Percentiles rank a stretch among this genome's conserved stretches.
These are phyloP conservation scores for Aselliscus stoliczkanus DNA, from an alignment of 2,797 vertebrate species.

Conservation along the genomic window DNA sequence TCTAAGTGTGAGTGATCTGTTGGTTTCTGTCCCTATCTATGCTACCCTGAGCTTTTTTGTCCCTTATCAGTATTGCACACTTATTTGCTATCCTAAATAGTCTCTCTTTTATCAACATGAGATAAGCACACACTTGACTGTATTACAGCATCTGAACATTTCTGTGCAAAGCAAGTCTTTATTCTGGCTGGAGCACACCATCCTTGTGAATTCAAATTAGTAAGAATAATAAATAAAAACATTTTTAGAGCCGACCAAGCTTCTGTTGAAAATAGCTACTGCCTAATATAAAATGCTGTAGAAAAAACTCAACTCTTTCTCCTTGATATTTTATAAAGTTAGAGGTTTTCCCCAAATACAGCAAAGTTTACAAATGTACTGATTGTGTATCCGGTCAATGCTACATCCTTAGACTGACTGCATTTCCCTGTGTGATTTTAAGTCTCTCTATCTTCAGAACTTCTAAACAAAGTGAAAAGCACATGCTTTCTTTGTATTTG, in stretches of 20 bases:
- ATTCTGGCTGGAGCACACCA: constrained; percentile 18
- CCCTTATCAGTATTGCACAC: background rate
- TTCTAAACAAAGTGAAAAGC: constrained; percentile 53
- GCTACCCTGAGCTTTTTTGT: background rate
- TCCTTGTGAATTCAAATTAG: constrained; percentile 53
- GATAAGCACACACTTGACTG: background rate
- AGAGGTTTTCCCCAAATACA: constrained; percentile 22
- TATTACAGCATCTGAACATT: background rate
- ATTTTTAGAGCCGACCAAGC: background rate
- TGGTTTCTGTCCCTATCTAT: background rate
- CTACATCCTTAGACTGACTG: background rate
- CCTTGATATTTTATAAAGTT: constrained; percentile 29
- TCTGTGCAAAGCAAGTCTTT: constrained; percentile 34
- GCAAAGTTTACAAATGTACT: constrained; percentile 32
- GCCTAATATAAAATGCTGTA: constrained; percentile 53
- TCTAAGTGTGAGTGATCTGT: background rate
- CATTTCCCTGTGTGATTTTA: constrained; percentile 42
- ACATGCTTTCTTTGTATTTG: constrained; percentile 64
- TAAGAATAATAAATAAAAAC: constrained; percentile 55
- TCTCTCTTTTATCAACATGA: constrained; percentile 8
- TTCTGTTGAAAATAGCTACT: constrained; percentile 39
- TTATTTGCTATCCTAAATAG: constrained; percentile 8
- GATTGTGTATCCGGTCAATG: background rate
- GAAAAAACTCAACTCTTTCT: constrained; percentile 41
- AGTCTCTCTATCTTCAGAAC: constrained; percentile 37